Evolutionary conservation across 2,888 invertebrate species (phyloP), one percentile per base, ranked within the genome.

Genomic region (Phaonia tiefii): DNA sequence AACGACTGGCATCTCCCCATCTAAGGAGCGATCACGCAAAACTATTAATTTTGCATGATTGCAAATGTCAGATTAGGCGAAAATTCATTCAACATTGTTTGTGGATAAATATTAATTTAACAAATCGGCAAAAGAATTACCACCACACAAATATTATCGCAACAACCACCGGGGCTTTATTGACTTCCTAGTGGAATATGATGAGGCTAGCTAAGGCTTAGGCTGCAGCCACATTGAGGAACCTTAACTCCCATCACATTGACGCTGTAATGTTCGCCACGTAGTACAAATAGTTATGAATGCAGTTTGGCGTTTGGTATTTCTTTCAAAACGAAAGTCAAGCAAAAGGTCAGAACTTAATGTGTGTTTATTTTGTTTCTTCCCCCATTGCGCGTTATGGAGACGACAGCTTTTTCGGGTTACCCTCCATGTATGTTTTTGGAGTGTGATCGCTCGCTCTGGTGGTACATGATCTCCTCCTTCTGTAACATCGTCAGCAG

Each of bases 1-100:
- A 46, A 79, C 75, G 69, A 58, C 77, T 37, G 56, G 71, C 31
- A 56, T 42, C 31, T 31, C 49, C 15, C 37, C 51, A 51, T 37
- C 54, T 37, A 70, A 80, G 80, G 80, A 82, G 54, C 79, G 75
- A 82, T 82, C 75, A 76, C 77, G 71, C 81, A 83, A 84, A 84
- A 84, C 83, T 83, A 83, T 82, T 84, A 79, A 75, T 84, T 76
- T 80, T 80, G 82, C 82, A 77, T 83, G 76, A 79, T 83, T 76
- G 69, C 75, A 79, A 79, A 82, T 79, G 82, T 79, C 80, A 82
- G 82, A 82, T 82, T 79, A 82, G 74, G 79, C 79, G 82, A 80
- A 77, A 67, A 82, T 79, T 79, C 82, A 77, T 80, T 82, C 80
- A 80, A 80, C 82, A 75, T 82, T 25, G 37, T 69, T 67, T 15